phyloP scores from a whole-genome alignment of 2,113 vertebrate species.

The Rattus rattus region DNA sequence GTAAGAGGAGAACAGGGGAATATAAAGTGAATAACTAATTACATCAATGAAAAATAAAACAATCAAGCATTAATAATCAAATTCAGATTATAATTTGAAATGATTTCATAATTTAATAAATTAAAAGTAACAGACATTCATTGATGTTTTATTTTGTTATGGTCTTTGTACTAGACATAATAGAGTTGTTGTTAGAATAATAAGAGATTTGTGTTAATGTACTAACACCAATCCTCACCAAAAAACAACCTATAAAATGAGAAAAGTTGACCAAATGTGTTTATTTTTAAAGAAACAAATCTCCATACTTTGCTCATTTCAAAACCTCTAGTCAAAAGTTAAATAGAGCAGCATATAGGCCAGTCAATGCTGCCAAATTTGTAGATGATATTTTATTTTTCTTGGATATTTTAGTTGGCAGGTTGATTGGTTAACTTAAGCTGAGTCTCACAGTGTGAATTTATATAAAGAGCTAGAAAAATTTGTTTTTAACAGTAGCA shows the following conservation, averaged over 20 bases:
- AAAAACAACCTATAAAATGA: neutral
- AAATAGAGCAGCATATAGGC: neutral
- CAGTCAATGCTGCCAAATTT: neutral
- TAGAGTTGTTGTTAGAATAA: neutral
- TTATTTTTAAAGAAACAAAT: slow-evolving; percentile 21
- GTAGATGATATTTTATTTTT: neutral
- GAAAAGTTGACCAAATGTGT: neutral
- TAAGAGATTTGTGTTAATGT: neutral
- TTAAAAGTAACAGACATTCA: neutral
- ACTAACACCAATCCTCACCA: neutral
- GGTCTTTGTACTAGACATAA: neutral
- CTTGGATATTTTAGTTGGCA: neutral
- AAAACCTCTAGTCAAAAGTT: neutral
- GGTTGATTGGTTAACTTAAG: neutral
- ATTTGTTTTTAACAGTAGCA: slow-evolving; percentile 37
- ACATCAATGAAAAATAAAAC: too few relatives aligned
- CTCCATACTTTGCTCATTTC: neutral
- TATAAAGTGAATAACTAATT: too few relatives aligned
- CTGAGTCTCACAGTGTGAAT: slow-evolving; percentile 22
- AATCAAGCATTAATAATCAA: too few relatives aligned
- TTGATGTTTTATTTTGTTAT: neutral
- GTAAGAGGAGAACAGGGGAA: too few relatives aligned
- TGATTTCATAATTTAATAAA: slow-evolving; percentile 34
- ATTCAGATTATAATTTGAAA: neutral
- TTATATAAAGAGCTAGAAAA: slow-evolving; percentile 52